These are phyloP conservation scores for Rutpela maculata DNA, from an alignment of 2,888 invertebrate genomes.

Conservation along the genomic window DNA sequence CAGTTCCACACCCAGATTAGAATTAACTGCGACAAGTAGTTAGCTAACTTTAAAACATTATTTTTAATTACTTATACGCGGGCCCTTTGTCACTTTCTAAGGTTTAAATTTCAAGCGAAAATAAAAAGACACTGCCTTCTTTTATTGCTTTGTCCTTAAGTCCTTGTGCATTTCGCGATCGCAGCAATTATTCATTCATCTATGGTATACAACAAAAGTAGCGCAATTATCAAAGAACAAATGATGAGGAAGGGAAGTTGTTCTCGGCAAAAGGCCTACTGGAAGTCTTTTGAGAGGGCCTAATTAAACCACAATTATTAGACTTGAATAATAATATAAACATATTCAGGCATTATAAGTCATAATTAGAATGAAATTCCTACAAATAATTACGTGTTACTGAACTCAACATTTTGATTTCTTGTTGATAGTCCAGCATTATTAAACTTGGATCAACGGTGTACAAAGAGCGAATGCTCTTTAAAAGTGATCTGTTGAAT, in stretches of 20 bases:
- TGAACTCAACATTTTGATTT: no score
- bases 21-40: background rate
- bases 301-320: background rate
- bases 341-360: no score
- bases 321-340: no score
- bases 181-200: background rate
- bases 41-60: constrained; percentile 3
- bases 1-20: background rate
- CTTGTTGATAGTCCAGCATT: no score
- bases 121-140: background rate
- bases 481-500: no score
- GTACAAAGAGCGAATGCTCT: no score
- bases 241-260: background rate
- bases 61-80: constrained; percentile 7
- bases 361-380: no score
- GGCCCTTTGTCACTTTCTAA: background rate
- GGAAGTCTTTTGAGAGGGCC: background rate
- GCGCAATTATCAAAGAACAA: background rate
- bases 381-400: no score
- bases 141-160: background rate
- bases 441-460: no score
- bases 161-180: background rate
- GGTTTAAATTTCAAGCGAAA: background rate
- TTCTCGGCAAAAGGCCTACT: background rate
- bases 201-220: background rate